phyloP scores from a whole-genome alignment of 2,888 invertebrate genomes.

The Epirrita christyi region DNA sequence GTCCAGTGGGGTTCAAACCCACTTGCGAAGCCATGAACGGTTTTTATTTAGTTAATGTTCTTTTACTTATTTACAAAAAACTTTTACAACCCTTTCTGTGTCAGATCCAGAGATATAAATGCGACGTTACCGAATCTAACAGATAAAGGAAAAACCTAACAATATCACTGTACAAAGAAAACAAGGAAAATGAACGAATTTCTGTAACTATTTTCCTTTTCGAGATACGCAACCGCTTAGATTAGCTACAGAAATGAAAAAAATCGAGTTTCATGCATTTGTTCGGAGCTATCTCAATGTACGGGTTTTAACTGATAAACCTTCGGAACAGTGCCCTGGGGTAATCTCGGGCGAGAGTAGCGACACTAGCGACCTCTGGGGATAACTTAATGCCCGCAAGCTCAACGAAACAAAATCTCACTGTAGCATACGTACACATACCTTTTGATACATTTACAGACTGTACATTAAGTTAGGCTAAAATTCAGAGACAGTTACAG shows the following conservation, averaged over 20 bases:
- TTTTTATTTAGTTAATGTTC: constrained; percentile 7
- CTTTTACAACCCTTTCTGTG: constrained; percentile 11
- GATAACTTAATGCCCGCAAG: constrained; percentile 42
- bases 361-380: constrained; percentile 44
- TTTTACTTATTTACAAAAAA: constrained; percentile 17
- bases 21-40: constrained; percentile 7
- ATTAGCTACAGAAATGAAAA: constrained; percentile 39
- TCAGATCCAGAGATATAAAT: constrained; percentile 19
- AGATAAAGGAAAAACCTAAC: constrained; percentile 25
- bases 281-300: constrained; percentile 43
- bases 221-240: constrained; percentile 38
- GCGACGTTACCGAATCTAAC: constrained; percentile 18
- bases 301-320: constrained; percentile 51
- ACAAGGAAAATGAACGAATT: constrained; percentile 27
- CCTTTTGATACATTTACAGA: constrained; percentile 21
- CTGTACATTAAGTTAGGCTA: constrained; percentile 13
- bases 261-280: constrained; percentile 39
- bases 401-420: constrained; percentile 41
- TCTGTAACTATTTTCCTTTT: constrained; percentile 39
- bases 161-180: constrained; percentile 20
- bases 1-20: constrained; percentile 2
- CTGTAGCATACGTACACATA: constrained; percentile 8
- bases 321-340: constrained; percentile 52
- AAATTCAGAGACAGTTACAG: too few species aligned
- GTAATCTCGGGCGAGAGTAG: constrained; percentile 52